Conservation (phyloP, 2,797 vertebrate species). For the Xenentodon cancila region DNA sequence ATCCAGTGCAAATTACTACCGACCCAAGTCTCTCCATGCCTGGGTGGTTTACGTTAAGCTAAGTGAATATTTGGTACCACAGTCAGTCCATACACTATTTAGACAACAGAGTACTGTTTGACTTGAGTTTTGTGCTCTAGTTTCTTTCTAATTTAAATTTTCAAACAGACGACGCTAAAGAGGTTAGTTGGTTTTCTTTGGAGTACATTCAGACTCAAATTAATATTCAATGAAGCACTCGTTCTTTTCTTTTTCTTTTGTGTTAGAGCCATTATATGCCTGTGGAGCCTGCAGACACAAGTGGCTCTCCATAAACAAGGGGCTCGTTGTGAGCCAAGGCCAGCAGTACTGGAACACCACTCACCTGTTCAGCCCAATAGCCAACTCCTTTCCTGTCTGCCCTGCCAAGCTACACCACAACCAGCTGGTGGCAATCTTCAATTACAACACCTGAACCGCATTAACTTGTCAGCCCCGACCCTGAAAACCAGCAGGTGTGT, state of each 20-base stretch:
- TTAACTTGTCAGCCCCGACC: slow-evolving; percentile 58
- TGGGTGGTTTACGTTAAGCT: slow-evolving; percentile 67
- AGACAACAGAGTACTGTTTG: slow-evolving; percentile 59
- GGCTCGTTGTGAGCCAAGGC: slow-evolving; percentile 62
- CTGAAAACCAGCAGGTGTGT: slow-evolving; percentile 57
- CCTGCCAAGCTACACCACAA: slow-evolving; percentile 68
- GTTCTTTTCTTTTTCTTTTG: slow-evolving; percentile 46
- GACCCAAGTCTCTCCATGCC: slow-evolving; percentile 45
- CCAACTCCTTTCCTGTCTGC: slow-evolving; percentile 47
- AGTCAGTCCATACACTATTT: slow-evolving; percentile 56
- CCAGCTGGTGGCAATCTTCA: slow-evolving; percentile 76
- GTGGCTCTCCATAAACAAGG: slow-evolving; percentile 67
- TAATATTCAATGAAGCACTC: slow-evolving; percentile 66
- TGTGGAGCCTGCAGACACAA: slow-evolving; percentile 58
- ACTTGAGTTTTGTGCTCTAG: slow-evolving; percentile 52
- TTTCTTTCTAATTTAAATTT: slow-evolving; percentile 47
- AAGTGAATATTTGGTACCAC: slow-evolving; percentile 62
- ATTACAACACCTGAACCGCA: slow-evolving; percentile 75
- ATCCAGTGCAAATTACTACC: slow-evolving; percentile 45
- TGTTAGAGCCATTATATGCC: slow-evolving; percentile 47
- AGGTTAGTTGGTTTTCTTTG: slow-evolving; percentile 66
- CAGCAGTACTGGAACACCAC: slow-evolving; percentile 56
- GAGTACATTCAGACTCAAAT: slow-evolving; percentile 62
- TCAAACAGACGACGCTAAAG: slow-evolving; percentile 60
- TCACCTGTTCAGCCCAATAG: slow-evolving; percentile 69